Base-by-base conservation (phyloP, 2,113 vertebrate genomes). In the Campylorhamphus procurvoides region DNA sequence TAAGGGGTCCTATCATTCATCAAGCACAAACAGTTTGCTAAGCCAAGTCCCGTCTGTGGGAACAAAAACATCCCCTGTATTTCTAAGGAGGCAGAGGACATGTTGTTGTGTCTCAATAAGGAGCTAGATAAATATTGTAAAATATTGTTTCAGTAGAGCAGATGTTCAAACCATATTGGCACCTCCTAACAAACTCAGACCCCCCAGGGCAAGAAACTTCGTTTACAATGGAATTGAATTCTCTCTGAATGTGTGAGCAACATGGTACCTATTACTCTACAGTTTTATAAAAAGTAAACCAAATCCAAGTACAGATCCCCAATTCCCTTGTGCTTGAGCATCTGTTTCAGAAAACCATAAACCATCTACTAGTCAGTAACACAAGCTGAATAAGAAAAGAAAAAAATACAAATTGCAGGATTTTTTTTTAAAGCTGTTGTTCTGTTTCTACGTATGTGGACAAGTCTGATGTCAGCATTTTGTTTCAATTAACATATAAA, bases 121-220 rank as follows among this genome's bases (percentile, higher is more conserved):
- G 91, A 91, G 27, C 37, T 77, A 59, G 75, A 93, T 93, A 96
- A 97, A 95, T 93, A 93, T 88, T 96, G 79, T 80, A 88, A 92
- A 95, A 97, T 93, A 94, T 71, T 90, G 55, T 84, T 94, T 81
- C 75, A 58, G 46, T 67, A 84, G 72, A 97, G 88, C 94, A 95
- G 96, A 86, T 96, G 83, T 87, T 95, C 88, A 77, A 64, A 93
- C 39, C 79, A 84, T 92, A 88, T 83, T 95, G 88, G 74, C 59
- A 95, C 82, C 94, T 84, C 62, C 85, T 67, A 91, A 93, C 47
- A 88, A 94, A 94, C 72, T 90, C 9, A 15, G 90, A 62, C 40
- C 37, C 29, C 87, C 75, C 58, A 44, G 76, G 68, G 92, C 75
- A 84, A 80, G 75, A 85, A 94, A 66, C 46, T 79, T 87, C 79